phyloP scores from a whole-genome alignment of 92 coral and sea anemone genomes.

The Epizoanthus rinbou region DNA sequence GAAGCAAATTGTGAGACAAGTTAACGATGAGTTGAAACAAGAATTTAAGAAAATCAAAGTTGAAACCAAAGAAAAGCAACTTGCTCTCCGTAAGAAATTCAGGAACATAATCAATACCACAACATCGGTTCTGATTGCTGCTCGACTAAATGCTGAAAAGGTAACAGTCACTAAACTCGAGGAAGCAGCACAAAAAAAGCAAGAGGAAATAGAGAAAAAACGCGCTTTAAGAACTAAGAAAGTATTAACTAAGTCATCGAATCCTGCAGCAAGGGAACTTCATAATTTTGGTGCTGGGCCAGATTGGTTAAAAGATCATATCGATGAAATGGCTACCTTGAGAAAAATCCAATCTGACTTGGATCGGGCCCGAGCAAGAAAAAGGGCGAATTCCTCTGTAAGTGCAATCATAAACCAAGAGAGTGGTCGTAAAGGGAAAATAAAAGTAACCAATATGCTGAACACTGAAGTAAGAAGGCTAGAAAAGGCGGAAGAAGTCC shows the following conservation, averaged over 20 bases:
- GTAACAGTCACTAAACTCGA: slow-evolving; percentile 63
- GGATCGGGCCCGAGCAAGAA: slow-evolving; percentile 80
- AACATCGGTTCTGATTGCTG: slow-evolving; percentile 55
- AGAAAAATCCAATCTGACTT: slow-evolving; percentile 77
- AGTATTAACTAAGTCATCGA: neutral
- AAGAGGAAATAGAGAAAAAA: slow-evolving; percentile 57
- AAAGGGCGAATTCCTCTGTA: slow-evolving; percentile 50
- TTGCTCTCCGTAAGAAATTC: slow-evolving; percentile 58
- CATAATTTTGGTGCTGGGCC: slow-evolving; percentile 48
- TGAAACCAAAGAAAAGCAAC: slow-evolving; percentile 66
- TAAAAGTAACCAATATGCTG: slow-evolving; percentile 43
- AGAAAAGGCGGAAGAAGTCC: slow-evolving; percentile 76
- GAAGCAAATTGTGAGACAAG: slow-evolving; percentile 67
- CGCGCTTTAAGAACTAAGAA: slow-evolving; percentile 60
- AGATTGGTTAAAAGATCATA: slow-evolving; percentile 49
- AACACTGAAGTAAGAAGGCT: slow-evolving; percentile 69
- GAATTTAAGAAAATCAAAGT: slow-evolving; percentile 66
- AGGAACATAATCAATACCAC: slow-evolving; percentile 55
- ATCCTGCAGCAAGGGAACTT: neutral
- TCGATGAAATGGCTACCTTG: slow-evolving; percentile 68
- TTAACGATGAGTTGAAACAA: slow-evolving; percentile 68
- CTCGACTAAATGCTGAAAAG: slow-evolving; percentile 73
- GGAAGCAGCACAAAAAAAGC: slow-evolving; percentile 71
- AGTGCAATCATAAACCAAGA: slow-evolving; percentile 29
- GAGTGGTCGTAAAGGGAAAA: slow-evolving; percentile 46